Conservation (phyloP, 2,113 vertebrate genomes). For the Globicephala melas region DNA sequence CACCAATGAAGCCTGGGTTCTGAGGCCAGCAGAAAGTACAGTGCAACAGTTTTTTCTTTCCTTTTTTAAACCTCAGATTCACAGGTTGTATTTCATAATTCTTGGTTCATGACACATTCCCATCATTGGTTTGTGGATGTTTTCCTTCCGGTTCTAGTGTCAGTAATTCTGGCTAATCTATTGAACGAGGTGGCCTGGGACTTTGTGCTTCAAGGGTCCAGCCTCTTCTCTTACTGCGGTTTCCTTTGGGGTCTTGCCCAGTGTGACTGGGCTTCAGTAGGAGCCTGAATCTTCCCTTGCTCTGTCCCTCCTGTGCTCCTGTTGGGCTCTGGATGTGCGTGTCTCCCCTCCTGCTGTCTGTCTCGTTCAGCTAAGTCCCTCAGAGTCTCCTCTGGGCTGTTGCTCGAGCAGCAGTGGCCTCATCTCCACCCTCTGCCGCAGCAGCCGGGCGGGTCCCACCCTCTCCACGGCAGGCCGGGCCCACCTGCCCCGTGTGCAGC, state of each 20-base stretch:
- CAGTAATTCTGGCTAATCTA: neutral
- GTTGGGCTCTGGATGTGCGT: neutral
- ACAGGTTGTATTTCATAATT: neutral
- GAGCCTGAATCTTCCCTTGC: neutral
- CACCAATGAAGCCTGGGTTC: neutral
- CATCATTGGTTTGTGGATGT: neutral
- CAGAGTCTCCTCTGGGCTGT: neutral
- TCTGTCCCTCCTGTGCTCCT: neutral
- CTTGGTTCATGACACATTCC: neutral
- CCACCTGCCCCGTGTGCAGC: too few species aligned
- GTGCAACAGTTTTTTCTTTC: neutral
- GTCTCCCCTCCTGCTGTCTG: neutral
- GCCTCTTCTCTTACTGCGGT: neutral
- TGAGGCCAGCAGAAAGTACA: neutral
- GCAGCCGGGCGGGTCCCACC: too few species aligned
- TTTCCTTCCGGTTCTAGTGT: neutral
- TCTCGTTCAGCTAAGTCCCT: neutral
- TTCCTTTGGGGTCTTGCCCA: neutral
- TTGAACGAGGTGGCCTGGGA: neutral
- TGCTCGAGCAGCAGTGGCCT: neutral
- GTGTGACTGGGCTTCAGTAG: neutral
- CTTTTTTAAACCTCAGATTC: neutral
- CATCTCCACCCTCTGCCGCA: neutral
- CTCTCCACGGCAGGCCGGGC: too few species aligned
- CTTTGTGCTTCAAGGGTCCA: neutral